phyloP scores from a whole-genome alignment of 2,113 vertebrate species.

The Uria aalge region DNA sequence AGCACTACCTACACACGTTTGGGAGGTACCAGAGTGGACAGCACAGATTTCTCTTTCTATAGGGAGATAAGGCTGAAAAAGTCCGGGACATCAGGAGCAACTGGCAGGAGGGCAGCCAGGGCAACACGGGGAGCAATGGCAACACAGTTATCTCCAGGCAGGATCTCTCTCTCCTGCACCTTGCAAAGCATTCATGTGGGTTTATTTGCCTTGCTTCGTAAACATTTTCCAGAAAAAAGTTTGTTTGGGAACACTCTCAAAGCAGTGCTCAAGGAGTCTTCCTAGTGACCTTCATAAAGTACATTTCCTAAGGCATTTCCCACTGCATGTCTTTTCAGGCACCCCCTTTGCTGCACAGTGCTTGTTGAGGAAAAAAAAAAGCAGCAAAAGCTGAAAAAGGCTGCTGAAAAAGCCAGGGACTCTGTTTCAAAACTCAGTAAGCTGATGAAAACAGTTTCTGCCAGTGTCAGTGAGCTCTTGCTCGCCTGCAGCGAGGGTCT shows the following conservation, averaged over 20 bases:
- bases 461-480: not conserved
- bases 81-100: not conserved
- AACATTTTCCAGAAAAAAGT: not conserved
- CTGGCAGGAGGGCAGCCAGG: not conserved
- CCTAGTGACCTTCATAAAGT: not conserved
- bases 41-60: not conserved
- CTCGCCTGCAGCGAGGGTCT: not conserved
- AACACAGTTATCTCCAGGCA: not conserved
- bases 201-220: not conserved
- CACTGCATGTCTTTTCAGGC: not conserved
- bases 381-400: not conserved
- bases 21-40: not conserved
- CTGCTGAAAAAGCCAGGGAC: not conserved
- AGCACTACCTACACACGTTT: not conserved
- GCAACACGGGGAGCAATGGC: not conserved
- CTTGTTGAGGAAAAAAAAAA: not conserved
- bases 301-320: not conserved
- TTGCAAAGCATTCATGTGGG: not conserved
- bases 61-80: not conserved
- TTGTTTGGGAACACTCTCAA: not conserved
- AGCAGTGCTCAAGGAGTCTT: not conserved
- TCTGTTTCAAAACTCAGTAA: not conserved
- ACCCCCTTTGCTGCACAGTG: not conserved
- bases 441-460: not conserved
- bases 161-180: not conserved